Percentiles rank a stretch among this genome's conserved stretches.
These are phyloP conservation scores for Eriocheir sinensis DNA, from an alignment of 1,140 invertebrate genomes.

Conservation along the genomic window DNA sequence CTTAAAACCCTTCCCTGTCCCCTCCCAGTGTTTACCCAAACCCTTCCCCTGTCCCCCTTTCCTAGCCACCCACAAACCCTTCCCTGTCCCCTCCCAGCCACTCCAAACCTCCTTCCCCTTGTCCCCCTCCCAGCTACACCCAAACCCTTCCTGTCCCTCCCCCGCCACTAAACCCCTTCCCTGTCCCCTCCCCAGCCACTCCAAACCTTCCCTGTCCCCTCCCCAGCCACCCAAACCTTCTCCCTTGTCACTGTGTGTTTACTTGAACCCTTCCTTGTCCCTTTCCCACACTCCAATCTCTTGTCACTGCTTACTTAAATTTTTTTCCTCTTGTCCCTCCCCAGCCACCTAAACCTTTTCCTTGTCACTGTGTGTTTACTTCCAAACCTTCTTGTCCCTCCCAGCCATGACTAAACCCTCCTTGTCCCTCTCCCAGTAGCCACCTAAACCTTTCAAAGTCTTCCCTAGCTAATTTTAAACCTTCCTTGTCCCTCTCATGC, in stretches of 20 bases:
- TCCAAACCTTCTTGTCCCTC: neutral
- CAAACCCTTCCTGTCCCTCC: no score
- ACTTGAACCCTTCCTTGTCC: neutral
- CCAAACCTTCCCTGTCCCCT: neutral
- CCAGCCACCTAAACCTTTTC: neutral
- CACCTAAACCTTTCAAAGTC: neutral
- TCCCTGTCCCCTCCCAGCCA: neutral
- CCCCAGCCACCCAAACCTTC: neutral
- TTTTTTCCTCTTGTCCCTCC: neutral
- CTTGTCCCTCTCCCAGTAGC: neutral
- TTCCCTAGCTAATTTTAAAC: neutral
- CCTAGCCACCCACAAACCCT: no score
- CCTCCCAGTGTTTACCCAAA: neutral
- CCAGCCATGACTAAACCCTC: neutral
- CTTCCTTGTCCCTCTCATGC: no score
- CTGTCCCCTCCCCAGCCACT: neutral
- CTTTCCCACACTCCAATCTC: no score
- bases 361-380: neutral
- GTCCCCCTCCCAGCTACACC: no score
- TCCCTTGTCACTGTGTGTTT: neutral
- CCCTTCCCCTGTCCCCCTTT: neutral
- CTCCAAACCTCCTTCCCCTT: neutral
- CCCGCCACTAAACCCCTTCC: neutral
- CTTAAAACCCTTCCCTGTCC: neutral
- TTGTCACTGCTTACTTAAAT: neutral